phyloP scores from a whole-genome alignment of 2,888 invertebrate genomes.

The Apantesis nais region DNA sequence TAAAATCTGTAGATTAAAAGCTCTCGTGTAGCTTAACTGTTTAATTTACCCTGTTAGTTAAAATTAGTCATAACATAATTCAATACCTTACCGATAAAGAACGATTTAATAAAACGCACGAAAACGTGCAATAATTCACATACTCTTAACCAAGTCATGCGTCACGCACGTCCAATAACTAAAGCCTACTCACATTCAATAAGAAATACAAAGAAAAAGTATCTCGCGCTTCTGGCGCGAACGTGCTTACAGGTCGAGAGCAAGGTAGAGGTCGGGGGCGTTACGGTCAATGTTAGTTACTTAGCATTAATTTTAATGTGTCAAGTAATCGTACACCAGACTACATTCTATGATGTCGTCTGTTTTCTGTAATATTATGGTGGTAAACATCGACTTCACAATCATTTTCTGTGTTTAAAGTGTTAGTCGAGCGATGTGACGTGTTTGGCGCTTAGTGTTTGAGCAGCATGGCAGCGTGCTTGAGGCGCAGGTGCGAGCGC shows the following conservation, averaged over 20 bases:
- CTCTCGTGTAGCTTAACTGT: conserved; percentile 56
- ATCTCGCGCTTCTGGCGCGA: conserved; percentile 20
- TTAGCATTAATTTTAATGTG: conserved; percentile 35
- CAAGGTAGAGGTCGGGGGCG: conserved; percentile 27
- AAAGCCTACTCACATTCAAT: conserved; percentile 52
- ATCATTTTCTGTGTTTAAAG: conserved; percentile 20
- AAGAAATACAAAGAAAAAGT: conserved; percentile 28
- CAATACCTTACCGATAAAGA: conserved; percentile 70
- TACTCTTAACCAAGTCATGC: conserved; percentile 56
- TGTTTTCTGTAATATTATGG: not conserved
- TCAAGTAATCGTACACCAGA: conserved; percentile 25
- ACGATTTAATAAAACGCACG: conserved; percentile 68
- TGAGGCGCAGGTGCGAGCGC: conserved; percentile 92
- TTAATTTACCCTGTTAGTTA: conserved; percentile 80
- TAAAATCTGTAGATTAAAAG: conserved; percentile 51
- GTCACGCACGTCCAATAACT: conserved; percentile 60
- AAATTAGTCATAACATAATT: conserved; percentile 64
- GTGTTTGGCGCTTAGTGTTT: conserved; percentile 65
- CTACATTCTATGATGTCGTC: not conserved
- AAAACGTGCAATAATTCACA: conserved; percentile 68
- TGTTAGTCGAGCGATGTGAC: conserved; percentile 32
- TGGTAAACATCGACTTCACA: not conserved
- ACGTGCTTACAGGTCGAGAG: conserved; percentile 14
- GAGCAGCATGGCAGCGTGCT: conserved; percentile 87
- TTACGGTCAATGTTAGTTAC: conserved; percentile 41